A percentile compares a stretch with the other conserved stretches of the same genome.
These are phyloP conservation scores for Myiopsitta monachus DNA, from an alignment of 2,113 vertebrate species.

Conservation along the genomic window DNA sequence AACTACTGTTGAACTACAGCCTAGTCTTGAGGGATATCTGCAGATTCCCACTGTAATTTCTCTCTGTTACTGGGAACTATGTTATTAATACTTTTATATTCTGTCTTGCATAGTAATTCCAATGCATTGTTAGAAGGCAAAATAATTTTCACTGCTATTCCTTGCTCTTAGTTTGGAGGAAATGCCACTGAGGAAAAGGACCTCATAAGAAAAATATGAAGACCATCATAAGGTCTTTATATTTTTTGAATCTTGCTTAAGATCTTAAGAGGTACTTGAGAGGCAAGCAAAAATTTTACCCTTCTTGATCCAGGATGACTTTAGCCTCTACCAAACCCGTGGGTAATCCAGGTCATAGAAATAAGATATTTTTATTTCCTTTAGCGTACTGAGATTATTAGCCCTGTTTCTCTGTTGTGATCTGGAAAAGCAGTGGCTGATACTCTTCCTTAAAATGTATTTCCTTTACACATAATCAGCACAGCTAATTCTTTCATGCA, in stretches of 20 bases:
- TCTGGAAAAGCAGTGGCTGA: neutral
- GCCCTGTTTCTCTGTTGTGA: neutral
- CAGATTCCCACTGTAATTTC: neutral
- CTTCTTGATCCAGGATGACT: neutral
- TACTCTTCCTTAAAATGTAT: neutral
- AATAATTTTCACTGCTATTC: neutral
- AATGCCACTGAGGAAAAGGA: neutral
- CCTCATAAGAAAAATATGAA: too few species aligned
- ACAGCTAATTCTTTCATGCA: neutral
- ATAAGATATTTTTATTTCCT: neutral
- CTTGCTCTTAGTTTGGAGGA: neutral
- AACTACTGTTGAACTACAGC: neutral
- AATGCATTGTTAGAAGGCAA: neutral
- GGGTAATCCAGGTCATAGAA: neutral
- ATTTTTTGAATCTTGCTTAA: neutral
- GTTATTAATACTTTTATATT: neutral
- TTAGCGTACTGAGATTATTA: neutral
- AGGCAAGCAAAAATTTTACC: neutral
- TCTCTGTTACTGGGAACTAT: neutral
- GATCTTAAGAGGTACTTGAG: neutral
- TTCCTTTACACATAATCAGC: neutral
- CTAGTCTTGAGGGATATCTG: neutral
- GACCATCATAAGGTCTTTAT: neutral
- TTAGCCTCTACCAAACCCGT: neutral
- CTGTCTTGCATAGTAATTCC: neutral